These are phyloP conservation scores for Gambelia wislizenii DNA, from an alignment of 2,797 vertebrate genomes.

Conservation along the genomic window DNA sequence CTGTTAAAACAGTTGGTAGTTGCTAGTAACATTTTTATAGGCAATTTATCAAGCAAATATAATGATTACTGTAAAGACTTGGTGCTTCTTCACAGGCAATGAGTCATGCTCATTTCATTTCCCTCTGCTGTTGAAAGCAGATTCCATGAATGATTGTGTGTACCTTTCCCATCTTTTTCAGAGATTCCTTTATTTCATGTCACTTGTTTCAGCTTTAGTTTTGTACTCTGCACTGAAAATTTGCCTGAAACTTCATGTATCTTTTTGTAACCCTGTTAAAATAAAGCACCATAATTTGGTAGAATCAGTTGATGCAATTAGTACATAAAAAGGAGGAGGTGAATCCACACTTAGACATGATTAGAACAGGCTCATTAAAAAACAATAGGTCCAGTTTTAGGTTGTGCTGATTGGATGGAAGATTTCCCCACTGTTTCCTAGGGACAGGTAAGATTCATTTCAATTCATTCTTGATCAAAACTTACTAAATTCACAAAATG, in stretches of 20 bases:
- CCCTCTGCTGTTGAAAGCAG: not conserved
- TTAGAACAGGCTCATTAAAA: too few relatives aligned
- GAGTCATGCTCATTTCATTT: not conserved
- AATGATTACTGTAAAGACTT: not conserved
- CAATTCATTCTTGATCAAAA: too few relatives aligned
- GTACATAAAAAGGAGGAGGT: not conserved
- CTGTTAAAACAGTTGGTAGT: conserved; percentile 42
- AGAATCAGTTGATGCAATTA: not conserved
- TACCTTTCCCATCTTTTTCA: not conserved
- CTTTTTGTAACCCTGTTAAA: not conserved
- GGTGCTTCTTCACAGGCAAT: not conserved
- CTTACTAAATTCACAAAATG: too few relatives aligned
- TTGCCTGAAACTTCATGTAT: not conserved
- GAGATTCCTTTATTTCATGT: not conserved
- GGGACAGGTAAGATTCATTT: too few relatives aligned
- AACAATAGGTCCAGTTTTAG: not conserved
- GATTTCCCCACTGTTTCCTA: too few relatives aligned
- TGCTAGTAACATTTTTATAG: not conserved
- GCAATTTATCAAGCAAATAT: not conserved
- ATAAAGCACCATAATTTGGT: not conserved
- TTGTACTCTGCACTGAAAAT: not conserved
- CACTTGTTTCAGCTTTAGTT: not conserved
- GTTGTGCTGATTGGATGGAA: too few relatives aligned
- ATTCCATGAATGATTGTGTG: not conserved
- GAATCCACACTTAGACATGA: not conserved